These are phyloP conservation scores for Rhinopomastus cyanomelas DNA, from an alignment of 2,113 vertebrate species.

Conservation along the genomic window DNA sequence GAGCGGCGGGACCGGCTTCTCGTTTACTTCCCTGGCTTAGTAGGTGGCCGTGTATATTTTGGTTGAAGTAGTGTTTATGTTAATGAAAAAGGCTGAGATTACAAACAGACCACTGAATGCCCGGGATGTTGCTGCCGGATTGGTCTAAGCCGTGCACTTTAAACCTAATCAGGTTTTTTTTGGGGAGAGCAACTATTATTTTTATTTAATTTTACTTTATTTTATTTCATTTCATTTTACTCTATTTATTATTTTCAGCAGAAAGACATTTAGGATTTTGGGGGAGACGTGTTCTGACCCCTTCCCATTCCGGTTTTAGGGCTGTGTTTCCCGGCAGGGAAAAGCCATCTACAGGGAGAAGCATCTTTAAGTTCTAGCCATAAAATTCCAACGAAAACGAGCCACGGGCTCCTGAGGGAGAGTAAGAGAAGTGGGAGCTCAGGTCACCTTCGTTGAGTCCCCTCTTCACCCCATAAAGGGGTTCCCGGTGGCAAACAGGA, in stretches of 20 bases:
- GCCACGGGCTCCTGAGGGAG: background rate
- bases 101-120: slow-evolving; percentile 86
- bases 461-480: rapidly evolving
- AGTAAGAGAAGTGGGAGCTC: background rate
- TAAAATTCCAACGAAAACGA: background rate
- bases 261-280: background rate
- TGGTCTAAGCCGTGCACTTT: slow-evolving; percentile 59
- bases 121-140: slow-evolving; percentile 66
- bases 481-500: rapidly evolving
- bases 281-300: background rate
- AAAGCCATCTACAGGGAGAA: background rate
- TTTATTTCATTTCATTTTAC: too few relatives aligned
- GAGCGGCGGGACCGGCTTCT: background rate
- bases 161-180: slow-evolving; percentile 70
- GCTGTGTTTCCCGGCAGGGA: rapidly evolving
- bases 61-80: slow-evolving; percentile 93
- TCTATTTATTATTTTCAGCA: slow-evolving; percentile 20
- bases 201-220: background rate
- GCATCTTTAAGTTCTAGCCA: background rate
- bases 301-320: background rate
- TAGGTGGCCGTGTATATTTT: slow-evolving; percentile 98
- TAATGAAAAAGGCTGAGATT: slow-evolving; percentile 89
- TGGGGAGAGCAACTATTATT: slow-evolving; percentile 19
- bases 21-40: slow-evolving; percentile 65
- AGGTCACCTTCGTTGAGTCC: rapidly evolving